Evolutionary conservation across 2,113 vertebrate genomes (phyloP).

Genomic region (Terrapene triunguis): DNA sequence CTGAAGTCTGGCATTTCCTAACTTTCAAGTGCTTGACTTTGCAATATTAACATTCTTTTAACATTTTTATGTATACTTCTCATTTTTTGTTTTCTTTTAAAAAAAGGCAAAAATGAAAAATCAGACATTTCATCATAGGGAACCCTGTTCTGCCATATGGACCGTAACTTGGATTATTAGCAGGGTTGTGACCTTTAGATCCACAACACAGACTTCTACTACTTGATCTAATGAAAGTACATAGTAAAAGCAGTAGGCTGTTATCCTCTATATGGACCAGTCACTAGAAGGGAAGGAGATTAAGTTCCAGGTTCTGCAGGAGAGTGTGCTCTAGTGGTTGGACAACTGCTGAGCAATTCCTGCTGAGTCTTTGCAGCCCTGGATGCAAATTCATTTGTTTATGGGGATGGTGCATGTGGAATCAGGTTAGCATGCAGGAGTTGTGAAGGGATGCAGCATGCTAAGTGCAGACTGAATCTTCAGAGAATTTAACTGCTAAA

Average conservation of each 20-base stretch:
- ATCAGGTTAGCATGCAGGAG: not conserved
- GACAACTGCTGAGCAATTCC: not conserved
- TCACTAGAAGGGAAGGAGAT: not conserved
- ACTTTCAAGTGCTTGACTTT: not conserved
- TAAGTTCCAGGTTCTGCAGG: not conserved
- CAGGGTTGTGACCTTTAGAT: not conserved
- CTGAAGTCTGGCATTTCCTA: not conserved
- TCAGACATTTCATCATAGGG: not conserved
- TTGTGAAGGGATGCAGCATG: not conserved
- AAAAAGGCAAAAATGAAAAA: not conserved
- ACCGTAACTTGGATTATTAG: no score
- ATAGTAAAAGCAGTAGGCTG: no score
- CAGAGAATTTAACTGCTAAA: not conserved
- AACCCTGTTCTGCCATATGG: no score
- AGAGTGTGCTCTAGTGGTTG: not conserved
- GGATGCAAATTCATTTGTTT: not conserved
- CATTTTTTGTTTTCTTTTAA: not conserved
- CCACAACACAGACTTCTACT: not conserved
- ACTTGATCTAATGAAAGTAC: not conserved
- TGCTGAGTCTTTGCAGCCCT: not conserved
- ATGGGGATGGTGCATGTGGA: not conserved
- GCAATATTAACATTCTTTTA: not conserved
- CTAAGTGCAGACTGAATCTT: not conserved
- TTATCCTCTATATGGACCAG: not conserved
- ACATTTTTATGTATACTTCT: not conserved